These are phyloP conservation scores for Ypsolopha scabrella DNA, from an alignment of 2,888 invertebrate genomes.

Conservation along the genomic window DNA sequence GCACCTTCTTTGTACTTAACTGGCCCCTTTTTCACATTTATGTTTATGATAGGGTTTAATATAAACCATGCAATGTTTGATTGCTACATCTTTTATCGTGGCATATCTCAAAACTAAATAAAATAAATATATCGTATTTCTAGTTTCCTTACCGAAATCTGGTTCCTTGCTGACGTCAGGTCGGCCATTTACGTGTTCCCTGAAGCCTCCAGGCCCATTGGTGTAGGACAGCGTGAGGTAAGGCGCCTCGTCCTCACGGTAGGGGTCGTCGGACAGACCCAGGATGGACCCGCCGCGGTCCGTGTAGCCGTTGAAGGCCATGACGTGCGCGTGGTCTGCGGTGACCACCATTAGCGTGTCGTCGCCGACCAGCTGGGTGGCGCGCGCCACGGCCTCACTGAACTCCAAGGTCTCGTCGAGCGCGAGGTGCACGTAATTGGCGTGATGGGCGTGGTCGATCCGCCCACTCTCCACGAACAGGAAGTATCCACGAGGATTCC, in stretches of 20 bases:
- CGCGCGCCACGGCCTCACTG: conserved; percentile 64
- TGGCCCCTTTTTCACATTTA: no score
- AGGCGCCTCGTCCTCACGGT: conserved; percentile 40
- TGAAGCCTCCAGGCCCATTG: conserved; percentile 67
- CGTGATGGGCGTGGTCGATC: conserved; percentile 79
- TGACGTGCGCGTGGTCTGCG: conserved; percentile 80
- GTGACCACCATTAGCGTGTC: conserved; percentile 84
- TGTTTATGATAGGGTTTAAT: no score
- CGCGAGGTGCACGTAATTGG: conserved; percentile 65
- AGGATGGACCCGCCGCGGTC: conserved; percentile 46
- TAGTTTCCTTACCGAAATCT: no score
- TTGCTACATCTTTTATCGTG: no score
- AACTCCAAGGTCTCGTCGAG: conserved; percentile 78
- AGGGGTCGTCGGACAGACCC: conserved; percentile 27
- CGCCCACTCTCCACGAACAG: conserved; percentile 80
- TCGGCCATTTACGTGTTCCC: conserved; percentile 26
- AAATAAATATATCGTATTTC: no score
- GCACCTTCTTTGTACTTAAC: no score
- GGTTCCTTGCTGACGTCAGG: neutral
- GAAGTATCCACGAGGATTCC: conserved; percentile 77
- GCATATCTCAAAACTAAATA: no score
- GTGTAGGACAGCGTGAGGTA: conserved; percentile 72
- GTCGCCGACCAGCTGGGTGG: conserved; percentile 56
- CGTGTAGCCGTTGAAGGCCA: conserved; percentile 77
- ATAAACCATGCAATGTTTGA: no score